These are phyloP conservation scores for Chrysemys picta DNA, from an alignment of 2,113 vertebrate species.

Conservation along the genomic window DNA sequence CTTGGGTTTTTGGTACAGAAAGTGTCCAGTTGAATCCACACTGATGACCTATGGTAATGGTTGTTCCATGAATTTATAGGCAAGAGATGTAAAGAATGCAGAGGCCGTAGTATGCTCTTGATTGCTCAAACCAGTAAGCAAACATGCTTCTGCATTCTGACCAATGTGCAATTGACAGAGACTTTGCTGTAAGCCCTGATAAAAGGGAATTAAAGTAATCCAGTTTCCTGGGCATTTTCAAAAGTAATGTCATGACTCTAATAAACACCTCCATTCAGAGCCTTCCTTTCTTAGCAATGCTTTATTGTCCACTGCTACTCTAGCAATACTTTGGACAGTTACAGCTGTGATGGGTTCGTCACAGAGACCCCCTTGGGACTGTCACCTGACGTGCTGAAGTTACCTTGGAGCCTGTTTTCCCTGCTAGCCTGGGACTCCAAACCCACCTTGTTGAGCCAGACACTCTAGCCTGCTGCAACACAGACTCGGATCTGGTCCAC, in stretches of 20 bases:
- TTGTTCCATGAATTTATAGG: neutral
- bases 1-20: neutral
- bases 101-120: neutral
- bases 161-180: fast-evolving
- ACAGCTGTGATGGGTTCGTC: no score
- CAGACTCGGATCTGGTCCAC: no score
- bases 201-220: neutral
- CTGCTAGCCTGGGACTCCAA: no score
- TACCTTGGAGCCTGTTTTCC: no score
- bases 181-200: neutral
- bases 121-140: conserved; percentile 1
- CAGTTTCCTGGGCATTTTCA: neutral
- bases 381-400: no score
- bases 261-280: neutral
- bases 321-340: neutral
- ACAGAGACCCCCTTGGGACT: no score
- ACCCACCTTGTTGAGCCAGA: no score
- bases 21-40: neutral
- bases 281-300: fast-evolving
- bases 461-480: no score
- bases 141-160: neutral
- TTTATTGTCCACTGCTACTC: neutral
- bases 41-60: neutral
- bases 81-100: conserved; percentile 12
- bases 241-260: neutral